phyloP scores from a whole-genome alignment of 2,113 vertebrate species.

The Loxodonta africana region DNA sequence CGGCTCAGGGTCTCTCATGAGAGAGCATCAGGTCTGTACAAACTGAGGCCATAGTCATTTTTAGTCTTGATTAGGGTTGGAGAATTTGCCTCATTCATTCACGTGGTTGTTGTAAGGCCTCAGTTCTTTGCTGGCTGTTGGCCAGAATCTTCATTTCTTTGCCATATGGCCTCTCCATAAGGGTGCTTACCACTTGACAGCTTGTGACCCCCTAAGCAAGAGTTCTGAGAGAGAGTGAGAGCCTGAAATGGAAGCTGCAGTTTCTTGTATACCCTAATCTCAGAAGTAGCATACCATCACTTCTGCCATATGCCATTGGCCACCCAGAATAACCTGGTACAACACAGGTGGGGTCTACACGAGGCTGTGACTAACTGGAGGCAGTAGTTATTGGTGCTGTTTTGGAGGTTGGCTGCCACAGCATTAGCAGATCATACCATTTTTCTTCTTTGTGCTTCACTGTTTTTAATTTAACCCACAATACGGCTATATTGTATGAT shows the following conservation, averaged over 20 bases:
- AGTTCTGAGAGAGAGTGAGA: not conserved
- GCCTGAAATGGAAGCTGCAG: not conserved
- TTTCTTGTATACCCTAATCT: not conserved
- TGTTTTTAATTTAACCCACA: constrained; percentile 27
- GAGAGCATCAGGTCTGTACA: not conserved
- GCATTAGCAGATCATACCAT: not conserved
- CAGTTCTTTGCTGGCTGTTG: constrained; percentile 4
- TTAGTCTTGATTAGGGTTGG: not conserved
- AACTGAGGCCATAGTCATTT: not conserved
- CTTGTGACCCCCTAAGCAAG: not conserved
- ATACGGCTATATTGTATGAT: not conserved
- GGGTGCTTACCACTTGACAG: not conserved
- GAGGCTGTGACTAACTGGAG: not conserved
- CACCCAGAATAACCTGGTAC: not conserved
- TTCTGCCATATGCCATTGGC: not conserved
- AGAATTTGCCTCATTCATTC: not conserved
- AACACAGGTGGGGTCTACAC: not conserved
- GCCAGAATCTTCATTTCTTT: constrained; percentile 51
- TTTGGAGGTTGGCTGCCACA: not conserved
- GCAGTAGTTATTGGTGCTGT: not conserved
- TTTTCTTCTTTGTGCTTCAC: constrained; percentile 46
- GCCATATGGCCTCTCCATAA: accelerated
- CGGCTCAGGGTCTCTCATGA: not conserved
- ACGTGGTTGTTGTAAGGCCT: not conserved
- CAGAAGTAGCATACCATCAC: not conserved